phyloP scores from a whole-genome alignment of 2,888 invertebrate species.

The Crocallis elinguaria region DNA sequence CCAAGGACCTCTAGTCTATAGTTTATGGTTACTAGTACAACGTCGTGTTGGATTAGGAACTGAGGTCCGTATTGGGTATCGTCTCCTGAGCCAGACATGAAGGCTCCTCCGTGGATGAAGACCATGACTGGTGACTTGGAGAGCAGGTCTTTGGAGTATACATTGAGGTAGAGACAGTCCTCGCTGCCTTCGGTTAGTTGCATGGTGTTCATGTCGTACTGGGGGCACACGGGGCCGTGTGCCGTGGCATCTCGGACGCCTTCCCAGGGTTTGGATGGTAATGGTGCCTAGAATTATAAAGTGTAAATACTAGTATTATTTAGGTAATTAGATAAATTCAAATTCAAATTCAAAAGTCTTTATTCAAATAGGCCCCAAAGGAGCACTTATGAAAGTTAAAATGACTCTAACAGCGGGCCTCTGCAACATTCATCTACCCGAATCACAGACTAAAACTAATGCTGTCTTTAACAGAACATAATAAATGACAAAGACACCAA shows the following conservation, averaged over 20 bases:
- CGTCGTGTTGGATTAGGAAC: slow-evolving; percentile 64
- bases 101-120: slow-evolving; percentile 73
- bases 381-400: no score
- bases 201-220: slow-evolving; percentile 52
- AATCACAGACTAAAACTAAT: no score
- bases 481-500: no score
- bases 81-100: slow-evolving; percentile 64
- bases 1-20: slow-evolving; percentile 64
- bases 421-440: no score
- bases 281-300: slow-evolving; percentile 56
- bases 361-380: not conserved
- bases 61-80: slow-evolving; percentile 62
- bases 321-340: not conserved
- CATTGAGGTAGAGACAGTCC: slow-evolving; percentile 66
- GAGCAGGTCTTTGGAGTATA: slow-evolving; percentile 57
- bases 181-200: slow-evolving; percentile 55
- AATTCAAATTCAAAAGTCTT: not conserved
- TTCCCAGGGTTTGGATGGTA: slow-evolving; percentile 56
- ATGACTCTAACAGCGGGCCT: no score
- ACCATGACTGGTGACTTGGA: slow-evolving; percentile 64
- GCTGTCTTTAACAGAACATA: no score
- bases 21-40: slow-evolving; percentile 72
- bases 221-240: slow-evolving; percentile 66
- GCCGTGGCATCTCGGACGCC: slow-evolving; percentile 60
- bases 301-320: not conserved